A percentile compares a stretch with the other conserved stretches of the same genome.
phyloP scores from a whole-genome alignment of 1,140 invertebrate species.

The Zaprionus davidi region DNA sequence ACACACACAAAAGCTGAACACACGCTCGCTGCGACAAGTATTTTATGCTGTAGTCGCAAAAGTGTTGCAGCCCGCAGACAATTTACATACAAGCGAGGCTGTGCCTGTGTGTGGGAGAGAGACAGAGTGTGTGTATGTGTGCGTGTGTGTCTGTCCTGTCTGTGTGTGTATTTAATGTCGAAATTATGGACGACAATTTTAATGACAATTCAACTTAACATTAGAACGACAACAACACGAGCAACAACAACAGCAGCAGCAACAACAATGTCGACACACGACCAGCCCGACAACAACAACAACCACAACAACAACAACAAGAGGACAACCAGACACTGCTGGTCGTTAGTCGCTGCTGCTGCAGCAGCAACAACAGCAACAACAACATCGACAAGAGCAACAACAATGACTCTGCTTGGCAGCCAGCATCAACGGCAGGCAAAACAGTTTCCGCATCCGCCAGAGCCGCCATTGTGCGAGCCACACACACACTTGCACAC shows the following conservation, averaged over 20 bases:
- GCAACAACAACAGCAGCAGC: constrained; percentile 61
- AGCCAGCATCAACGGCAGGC: constrained; percentile 73
- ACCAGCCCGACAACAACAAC: constrained; percentile 42
- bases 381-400: constrained; percentile 42
- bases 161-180: constrained; percentile 79
- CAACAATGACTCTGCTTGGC: constrained; percentile 65
- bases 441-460: constrained; percentile 81
- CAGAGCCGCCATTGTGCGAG: constrained; percentile 77
- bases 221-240: constrained; percentile 72
- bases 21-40: constrained; percentile 57
- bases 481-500: constrained; percentile 51
- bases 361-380: constrained; percentile 47
- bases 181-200: constrained; percentile 83
- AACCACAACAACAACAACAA: not conserved
- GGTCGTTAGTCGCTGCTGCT: constrained; percentile 76
- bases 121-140: constrained; percentile 26
- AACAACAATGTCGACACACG: constrained; percentile 34
- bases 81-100: constrained; percentile 60
- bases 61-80: constrained; percentile 74
- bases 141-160: constrained; percentile 29
- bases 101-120: constrained; percentile 28
- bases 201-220: constrained; percentile 82
- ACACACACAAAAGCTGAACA: constrained; percentile 14
- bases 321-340: constrained; percentile 59
- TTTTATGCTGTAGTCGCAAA: constrained; percentile 74